Percentiles rank a stretch among this genome's conserved stretches.
phyloP scores from a whole-genome alignment of 2,113 vertebrate genomes.

The Butastur rufipennis region DNA sequence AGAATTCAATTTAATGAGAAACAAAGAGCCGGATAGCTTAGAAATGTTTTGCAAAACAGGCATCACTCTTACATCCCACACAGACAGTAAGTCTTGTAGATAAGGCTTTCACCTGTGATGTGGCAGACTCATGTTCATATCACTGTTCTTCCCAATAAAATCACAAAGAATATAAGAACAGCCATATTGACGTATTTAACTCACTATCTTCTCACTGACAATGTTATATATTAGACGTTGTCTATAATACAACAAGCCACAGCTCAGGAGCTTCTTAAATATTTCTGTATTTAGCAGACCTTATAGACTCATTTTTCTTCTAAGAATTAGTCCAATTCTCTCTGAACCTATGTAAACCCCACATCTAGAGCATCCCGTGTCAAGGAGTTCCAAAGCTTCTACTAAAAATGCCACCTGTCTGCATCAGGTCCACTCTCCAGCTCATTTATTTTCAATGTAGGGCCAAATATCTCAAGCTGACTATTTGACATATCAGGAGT shows the following conservation, averaged over 20 bases:
- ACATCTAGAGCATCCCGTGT: not conserved
- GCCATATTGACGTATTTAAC: not conserved
- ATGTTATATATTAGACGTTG: not conserved
- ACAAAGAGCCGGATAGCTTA: not conserved
- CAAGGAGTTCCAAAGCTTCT: not conserved
- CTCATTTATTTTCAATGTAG: not conserved
- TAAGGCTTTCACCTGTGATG: not conserved
- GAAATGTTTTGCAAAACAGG: not conserved
- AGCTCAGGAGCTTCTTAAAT: not conserved
- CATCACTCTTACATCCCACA: not conserved
- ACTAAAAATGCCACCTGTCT: not conserved
- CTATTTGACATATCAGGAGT: not conserved
- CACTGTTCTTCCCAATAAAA: not conserved
- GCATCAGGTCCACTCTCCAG: not conserved
- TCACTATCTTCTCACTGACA: not conserved
- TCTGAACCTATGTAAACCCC: not conserved
- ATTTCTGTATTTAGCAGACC: not conserved
- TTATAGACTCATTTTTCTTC: not conserved
- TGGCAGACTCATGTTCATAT: fast-evolving
- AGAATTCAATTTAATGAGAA: not conserved
- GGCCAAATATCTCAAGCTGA: not conserved
- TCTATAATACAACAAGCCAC: not conserved
- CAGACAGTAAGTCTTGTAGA: not conserved
- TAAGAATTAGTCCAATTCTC: not conserved
- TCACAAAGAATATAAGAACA: not conserved